phyloP scores from a whole-genome alignment of 2,113 vertebrate genomes.

The Daboia siamensis region DNA sequence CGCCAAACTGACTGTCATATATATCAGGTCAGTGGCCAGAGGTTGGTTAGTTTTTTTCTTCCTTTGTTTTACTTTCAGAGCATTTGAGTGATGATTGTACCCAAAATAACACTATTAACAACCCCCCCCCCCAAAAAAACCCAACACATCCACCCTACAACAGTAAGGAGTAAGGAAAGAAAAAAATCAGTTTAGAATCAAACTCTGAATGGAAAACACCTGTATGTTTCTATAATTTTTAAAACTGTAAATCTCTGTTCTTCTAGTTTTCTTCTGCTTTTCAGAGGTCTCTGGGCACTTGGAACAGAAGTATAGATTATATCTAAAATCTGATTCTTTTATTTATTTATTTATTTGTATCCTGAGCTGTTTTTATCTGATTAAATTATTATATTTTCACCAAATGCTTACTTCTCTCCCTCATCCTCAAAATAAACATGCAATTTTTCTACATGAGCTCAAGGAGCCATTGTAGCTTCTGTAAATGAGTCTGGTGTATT shows the following conservation, averaged over 20 bases:
- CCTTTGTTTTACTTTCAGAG: not conserved
- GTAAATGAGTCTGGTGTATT: not conserved
- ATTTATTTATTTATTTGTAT: not conserved
- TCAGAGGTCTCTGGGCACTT: not conserved
- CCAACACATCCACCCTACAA: not conserved
- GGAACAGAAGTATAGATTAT: not conserved
- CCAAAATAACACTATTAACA: not conserved
- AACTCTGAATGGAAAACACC: not conserved
- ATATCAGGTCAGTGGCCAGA: not conserved
- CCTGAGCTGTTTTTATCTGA: not conserved
- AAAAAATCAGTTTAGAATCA: not conserved
- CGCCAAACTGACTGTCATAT: too few relatives aligned
- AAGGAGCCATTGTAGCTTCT: not conserved
- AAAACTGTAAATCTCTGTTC: not conserved
- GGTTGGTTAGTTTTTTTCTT: not conserved
- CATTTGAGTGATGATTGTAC: not conserved
- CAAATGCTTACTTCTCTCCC: not conserved
- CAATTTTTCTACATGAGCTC: not conserved
- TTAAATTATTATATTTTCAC: not conserved
- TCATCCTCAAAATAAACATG: not conserved
- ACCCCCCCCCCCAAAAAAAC: too few relatives aligned
- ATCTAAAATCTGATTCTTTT: not conserved
- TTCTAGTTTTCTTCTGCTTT: not conserved
- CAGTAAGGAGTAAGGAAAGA: not conserved
- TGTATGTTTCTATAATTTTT: not conserved